Evolutionary conservation across 2,888 invertebrate species (phyloP), one percentile per base, ranked within the genome.

Genomic region (Pachycephus smyrnensis): DNA sequence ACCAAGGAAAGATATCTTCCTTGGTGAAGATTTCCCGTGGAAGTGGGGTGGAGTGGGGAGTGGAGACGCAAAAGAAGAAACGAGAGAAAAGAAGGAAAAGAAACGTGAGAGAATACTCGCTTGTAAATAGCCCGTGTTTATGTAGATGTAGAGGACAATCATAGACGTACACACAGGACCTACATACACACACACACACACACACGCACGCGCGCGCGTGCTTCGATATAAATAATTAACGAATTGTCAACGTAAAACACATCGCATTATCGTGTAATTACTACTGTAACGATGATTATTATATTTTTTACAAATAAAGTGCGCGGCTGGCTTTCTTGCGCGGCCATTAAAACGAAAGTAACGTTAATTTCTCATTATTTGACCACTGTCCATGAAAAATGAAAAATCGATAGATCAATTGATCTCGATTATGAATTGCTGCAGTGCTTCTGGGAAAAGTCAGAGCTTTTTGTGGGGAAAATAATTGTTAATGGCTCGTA

Each of bases 291-390:
- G 86, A 89, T 87, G 84, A 90, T 90, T 89, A 90, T 89, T 91
- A 91, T 91, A 91, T 91, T 91, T 91, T 91, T 91, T 90, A 91
- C 90, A 87, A 91, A 90, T 91, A 90, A 91, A 90, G 83, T 55
- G 55, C 23, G 23, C 55, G 23, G 55, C 55, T 55, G 55, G 9
- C 15, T 55, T 55, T 55, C 55, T 55, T 55, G 55, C 55, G 55
- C 55, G 55, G 55, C 55, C 55, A 55, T 55, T 55, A 23, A 55
- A 55, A 55, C 0, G 23, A 55, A 55, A 55, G 55, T 23, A 23
- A 55, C 55, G 55, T 23, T 55, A 55, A 55, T 55, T 55, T 55
- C 12, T 40, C 12, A 40, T 35, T 35, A 35, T 4, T 15, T 15
- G 40, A 40, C 40, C 15, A 40, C 40, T 55, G 9, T 55, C 23